Percentiles rank a stretch among this genome's conserved stretches.
These are phyloP conservation scores for Rhinichthys osculus DNA, from an alignment of 2,797 vertebrate species.

Conservation along the genomic window DNA sequence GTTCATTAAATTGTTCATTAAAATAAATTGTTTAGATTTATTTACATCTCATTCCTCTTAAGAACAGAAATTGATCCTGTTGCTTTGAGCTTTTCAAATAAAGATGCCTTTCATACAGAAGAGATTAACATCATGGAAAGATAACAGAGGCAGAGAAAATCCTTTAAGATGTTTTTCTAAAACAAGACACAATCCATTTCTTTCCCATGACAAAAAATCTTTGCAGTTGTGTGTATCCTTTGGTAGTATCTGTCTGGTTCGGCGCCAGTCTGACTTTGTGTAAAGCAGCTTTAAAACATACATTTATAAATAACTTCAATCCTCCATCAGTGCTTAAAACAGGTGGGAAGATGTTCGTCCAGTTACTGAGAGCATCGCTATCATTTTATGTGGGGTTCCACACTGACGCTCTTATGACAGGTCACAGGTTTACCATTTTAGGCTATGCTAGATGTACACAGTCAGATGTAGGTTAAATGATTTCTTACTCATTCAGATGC, in stretches of 20 bases:
- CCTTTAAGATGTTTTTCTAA: conserved; percentile 29
- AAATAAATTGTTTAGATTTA: not conserved
- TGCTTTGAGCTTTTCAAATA: conserved; percentile 2
- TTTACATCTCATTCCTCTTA: not conserved
- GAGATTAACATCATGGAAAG: conserved; percentile 10
- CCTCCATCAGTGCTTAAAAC: not conserved
- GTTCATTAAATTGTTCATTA: not conserved
- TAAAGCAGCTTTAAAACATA: not conserved
- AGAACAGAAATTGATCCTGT: conserved; percentile 13
- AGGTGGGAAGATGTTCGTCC: not conserved
- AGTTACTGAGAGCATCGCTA: not conserved
- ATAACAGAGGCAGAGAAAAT: conserved; percentile 36
- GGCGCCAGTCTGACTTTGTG: not conserved
- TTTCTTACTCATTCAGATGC: not conserved
- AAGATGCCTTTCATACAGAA: not conserved
- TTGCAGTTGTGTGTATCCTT: not conserved
- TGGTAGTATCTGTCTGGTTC: not conserved
- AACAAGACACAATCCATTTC: conserved; percentile 18
- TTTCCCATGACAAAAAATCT: not conserved
- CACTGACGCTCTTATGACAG: not conserved
- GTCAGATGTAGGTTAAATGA: too few species aligned
- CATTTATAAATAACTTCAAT: not conserved
- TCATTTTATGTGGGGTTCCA: not conserved
- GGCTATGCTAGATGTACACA: not conserved
- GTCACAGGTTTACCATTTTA: not conserved